These are phyloP conservation scores for Danio aesculapii DNA, from an alignment of 2,797 vertebrate genomes.

Conservation along the genomic window DNA sequence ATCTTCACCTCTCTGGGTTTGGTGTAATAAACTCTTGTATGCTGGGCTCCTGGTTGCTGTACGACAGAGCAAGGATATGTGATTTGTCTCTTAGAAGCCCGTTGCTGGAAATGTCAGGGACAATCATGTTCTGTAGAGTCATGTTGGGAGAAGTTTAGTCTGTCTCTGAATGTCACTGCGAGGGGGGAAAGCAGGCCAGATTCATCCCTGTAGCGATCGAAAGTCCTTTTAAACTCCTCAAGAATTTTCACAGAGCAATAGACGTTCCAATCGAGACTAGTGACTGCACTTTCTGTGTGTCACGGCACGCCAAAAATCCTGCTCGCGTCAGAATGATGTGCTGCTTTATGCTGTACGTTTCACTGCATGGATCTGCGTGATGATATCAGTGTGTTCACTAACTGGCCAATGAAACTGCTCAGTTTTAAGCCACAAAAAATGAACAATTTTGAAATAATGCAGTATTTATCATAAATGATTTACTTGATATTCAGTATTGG, in stretches of 20 bases:
- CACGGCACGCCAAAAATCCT: constrained; percentile 47
- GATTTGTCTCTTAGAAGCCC: constrained; percentile 52
- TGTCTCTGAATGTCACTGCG: constrained; percentile 56
- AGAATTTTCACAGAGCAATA: constrained; percentile 48
- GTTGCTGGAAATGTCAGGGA: constrained; percentile 61
- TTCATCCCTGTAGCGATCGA: constrained; percentile 49
- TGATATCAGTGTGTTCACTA: constrained; percentile 51
- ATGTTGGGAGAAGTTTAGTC: constrained; percentile 53
- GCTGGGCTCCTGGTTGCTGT: constrained; percentile 56
- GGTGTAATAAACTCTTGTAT: constrained; percentile 73
- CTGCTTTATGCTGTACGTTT: constrained; percentile 47
- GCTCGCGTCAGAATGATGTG: constrained; percentile 11
- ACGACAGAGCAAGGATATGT: constrained; percentile 23
- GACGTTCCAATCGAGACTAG: constrained; percentile 7
- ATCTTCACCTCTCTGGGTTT: constrained; percentile 74
- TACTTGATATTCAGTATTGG: not conserved
- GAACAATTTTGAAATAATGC: not conserved
- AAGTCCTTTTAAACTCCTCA: constrained; percentile 50
- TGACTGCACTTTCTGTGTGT: constrained; percentile 13
- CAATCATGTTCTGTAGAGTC: constrained; percentile 51
- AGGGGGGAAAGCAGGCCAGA: constrained; percentile 55
- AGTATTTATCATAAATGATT: not conserved
- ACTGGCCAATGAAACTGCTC: constrained; percentile 38
- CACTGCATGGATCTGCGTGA: constrained; percentile 29
- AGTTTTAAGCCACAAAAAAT: constrained; percentile 18